Conservation (phyloP, 2,113 vertebrate genomes). For the Astur gentilis region DNA sequence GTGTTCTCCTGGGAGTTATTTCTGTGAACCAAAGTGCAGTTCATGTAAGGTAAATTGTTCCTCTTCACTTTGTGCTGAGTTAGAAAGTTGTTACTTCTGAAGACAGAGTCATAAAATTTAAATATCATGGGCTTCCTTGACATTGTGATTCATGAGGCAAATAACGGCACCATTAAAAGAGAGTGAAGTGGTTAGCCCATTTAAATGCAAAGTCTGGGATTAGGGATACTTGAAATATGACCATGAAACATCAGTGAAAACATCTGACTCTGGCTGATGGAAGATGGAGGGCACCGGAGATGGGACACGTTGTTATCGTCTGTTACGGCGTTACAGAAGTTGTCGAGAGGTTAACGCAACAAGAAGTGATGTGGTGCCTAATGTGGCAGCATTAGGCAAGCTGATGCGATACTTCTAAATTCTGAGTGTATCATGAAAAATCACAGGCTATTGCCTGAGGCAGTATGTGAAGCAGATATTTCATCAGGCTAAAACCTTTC, state of each 20-base stretch:
- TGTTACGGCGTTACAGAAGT: neutral
- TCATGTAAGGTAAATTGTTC: constrained; percentile 36
- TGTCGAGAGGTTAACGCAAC: neutral
- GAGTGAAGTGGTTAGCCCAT: neutral
- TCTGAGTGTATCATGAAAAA: neutral
- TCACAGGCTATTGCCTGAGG: neutral
- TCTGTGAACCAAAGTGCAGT: neutral
- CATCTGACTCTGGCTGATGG: neutral
- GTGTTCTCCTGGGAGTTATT: constrained; percentile 26
- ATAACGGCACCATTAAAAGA: constrained; percentile 36
- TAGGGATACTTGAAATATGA: constrained; percentile 14
- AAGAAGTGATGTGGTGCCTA: neutral
- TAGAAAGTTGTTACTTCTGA: constrained; percentile 29
- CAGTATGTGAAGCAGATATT: constrained; percentile 15
- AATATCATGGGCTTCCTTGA: constrained; percentile 39
- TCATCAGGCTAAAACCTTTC: constrained; percentile 50
- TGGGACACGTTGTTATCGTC: neutral
- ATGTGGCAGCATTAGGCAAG: neutral
- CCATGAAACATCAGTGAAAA: neutral
- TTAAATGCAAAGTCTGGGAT: neutral
- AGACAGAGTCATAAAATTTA: constrained; percentile 44
- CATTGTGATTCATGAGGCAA: constrained; percentile 37
- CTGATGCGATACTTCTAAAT: constrained; percentile 40
- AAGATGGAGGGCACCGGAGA: neutral
- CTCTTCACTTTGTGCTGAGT: constrained; percentile 18